A percentile compares a stretch with the other conserved stretches of the same genome.
Evolutionary conservation across 2,888 invertebrate species (phyloP).

Genomic region (Caenorhabditis afra): DNA sequence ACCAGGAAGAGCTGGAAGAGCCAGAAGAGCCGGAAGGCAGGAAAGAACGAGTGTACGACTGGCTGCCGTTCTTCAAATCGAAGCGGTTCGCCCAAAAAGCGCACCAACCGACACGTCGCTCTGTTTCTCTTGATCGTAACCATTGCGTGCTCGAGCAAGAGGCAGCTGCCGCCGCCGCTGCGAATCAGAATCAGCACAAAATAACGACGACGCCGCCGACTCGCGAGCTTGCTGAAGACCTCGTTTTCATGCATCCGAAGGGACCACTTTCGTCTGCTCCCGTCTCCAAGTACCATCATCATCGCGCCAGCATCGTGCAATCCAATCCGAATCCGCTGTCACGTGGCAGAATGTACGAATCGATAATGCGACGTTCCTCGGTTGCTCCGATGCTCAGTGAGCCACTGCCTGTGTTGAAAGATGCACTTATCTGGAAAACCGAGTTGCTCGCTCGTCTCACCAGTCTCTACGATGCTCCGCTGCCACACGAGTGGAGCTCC

Average conservation of each 20-base stretch:
- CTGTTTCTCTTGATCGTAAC: slow-evolving; percentile 50
- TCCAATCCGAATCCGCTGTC: slow-evolving; percentile 4
- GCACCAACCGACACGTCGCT: slow-evolving; percentile 32
- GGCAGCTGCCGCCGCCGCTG: slow-evolving; percentile 11
- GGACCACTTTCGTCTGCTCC: slow-evolving; percentile 12
- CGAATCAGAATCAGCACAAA: not conserved
- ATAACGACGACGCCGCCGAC: slow-evolving; percentile 14
- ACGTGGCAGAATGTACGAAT: slow-evolving; percentile 50
- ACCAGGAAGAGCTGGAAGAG: not conserved
- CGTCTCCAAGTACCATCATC: slow-evolving; percentile 5
- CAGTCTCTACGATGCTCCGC: slow-evolving; percentile 7
- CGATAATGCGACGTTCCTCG: slow-evolving; percentile 39
- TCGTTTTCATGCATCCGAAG: slow-evolving; percentile 39
- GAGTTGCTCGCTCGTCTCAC: slow-evolving; percentile 14
- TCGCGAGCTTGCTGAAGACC: slow-evolving; percentile 7
- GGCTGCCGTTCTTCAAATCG: slow-evolving; percentile 58
- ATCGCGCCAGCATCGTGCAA: slow-evolving; percentile 18
- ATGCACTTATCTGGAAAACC: slow-evolving; percentile 38
- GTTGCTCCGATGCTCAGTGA: slow-evolving; percentile 10
- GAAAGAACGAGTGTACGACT: slow-evolving; percentile 53
- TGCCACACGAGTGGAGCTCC: slow-evolving; percentile 24
- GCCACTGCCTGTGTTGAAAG: slow-evolving; percentile 7
- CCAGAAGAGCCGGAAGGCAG: not conserved
- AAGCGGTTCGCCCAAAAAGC: slow-evolving; percentile 30
- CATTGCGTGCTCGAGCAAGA: slow-evolving; percentile 32